Percentiles rank a stretch among this genome's conserved stretches.
Conservation (phyloP, 2,113 vertebrate genomes). For the Melanerpes aurifrons region DNA sequence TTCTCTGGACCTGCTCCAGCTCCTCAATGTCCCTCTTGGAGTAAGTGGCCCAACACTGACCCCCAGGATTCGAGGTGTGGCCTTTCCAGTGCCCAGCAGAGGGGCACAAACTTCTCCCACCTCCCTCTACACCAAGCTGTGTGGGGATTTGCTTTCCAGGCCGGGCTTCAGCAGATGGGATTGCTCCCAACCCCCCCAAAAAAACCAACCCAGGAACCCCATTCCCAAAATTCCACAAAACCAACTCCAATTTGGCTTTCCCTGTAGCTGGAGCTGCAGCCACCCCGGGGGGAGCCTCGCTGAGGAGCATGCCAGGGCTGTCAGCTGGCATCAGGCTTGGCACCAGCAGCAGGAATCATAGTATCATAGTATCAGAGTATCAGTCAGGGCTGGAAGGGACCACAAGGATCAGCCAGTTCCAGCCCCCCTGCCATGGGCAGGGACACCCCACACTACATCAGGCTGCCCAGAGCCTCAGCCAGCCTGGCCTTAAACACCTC, state of each 20-base stretch:
- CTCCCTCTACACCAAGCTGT: accelerated
- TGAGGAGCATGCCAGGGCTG: background rate
- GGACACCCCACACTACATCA: too few relatives aligned
- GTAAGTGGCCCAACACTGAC: too few relatives aligned
- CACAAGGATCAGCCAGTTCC: too few relatives aligned
- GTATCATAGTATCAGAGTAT: too few relatives aligned
- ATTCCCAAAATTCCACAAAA: background rate
- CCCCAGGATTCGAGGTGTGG: too few relatives aligned
- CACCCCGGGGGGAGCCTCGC: accelerated
- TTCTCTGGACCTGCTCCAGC: too few relatives aligned
- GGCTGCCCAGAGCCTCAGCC: too few relatives aligned
- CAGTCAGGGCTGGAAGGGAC: too few relatives aligned
- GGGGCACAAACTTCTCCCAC: background rate
- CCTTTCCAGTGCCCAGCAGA: too few relatives aligned
- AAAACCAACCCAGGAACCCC: background rate
- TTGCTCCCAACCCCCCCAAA: background rate
- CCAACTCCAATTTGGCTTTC: background rate
- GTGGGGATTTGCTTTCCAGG: background rate
- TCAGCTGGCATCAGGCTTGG: background rate
- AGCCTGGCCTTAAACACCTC: too few relatives aligned
- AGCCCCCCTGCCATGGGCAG: too few relatives aligned
- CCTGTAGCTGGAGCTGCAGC: accelerated
- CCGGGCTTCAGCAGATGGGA: accelerated
- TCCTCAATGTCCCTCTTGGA: too few relatives aligned
- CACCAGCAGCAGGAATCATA: background rate